Evolutionary conservation across 2,888 invertebrate species (phyloP).

Genomic region (Tenthredo livida): DNA sequence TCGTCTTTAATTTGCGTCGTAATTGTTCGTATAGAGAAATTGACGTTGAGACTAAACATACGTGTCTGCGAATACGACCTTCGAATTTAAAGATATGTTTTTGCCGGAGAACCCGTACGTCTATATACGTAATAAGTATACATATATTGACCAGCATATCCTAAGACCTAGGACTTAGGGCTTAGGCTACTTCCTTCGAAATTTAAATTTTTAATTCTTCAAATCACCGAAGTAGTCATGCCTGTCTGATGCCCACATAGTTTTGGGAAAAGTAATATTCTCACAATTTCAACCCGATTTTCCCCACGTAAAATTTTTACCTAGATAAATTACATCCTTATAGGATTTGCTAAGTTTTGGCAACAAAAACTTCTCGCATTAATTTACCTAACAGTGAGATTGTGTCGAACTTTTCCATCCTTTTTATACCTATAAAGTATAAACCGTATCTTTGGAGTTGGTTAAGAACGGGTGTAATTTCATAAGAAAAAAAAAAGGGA

Average conservation of each 20-base stretch:
- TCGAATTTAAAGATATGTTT: conserved; percentile 24
- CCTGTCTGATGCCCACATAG: neutral
- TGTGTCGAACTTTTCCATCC: neutral
- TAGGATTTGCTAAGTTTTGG: neutral
- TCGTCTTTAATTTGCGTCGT: neutral
- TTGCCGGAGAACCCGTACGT: neutral
- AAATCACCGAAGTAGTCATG: neutral
- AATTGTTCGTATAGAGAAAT: neutral
- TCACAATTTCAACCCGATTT: too few relatives aligned
- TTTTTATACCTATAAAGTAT: neutral
- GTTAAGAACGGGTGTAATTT: neutral
- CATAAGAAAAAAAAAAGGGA: neutral
- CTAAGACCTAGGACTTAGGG: neutral
- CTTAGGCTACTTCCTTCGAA: neutral
- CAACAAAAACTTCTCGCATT: neutral
- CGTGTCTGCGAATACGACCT: neutral
- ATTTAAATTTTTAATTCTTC: neutral
- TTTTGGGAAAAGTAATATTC: neutral
- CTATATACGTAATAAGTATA: neutral
- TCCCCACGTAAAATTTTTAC: too few relatives aligned
- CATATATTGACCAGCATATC: neutral
- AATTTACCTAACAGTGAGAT: neutral
- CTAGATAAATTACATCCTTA: neutral
- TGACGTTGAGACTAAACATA: conserved; percentile 17
- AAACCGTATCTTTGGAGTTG: neutral